These are phyloP conservation scores for Bombycilla garrulus DNA, from an alignment of 2,113 vertebrate genomes.

Conservation along the genomic window DNA sequence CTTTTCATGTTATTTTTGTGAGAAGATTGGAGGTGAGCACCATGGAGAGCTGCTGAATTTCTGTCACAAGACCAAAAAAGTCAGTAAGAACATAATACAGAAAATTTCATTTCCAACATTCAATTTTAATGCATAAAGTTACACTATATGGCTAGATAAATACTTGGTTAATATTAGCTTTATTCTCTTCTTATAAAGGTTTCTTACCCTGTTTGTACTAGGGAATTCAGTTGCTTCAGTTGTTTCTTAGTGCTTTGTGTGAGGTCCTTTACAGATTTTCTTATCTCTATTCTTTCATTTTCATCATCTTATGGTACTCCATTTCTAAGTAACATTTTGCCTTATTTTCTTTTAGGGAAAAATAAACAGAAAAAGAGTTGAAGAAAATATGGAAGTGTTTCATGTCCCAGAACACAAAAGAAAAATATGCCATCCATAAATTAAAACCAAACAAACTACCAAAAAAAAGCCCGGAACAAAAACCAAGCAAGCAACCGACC, in stretches of 20 bases:
- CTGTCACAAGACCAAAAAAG: background rate
- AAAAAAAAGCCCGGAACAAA: background rate
- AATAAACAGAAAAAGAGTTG: background rate
- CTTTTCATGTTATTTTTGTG: background rate
- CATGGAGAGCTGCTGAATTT: background rate
- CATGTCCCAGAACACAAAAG: background rate
- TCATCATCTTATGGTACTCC: background rate
- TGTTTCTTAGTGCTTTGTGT: background rate
- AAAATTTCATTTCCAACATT: background rate
- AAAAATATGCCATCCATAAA: background rate
- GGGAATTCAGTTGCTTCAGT: background rate
- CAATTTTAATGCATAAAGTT: background rate
- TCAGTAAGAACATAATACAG: background rate
- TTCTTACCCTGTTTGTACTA: background rate
- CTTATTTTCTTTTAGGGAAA: background rate
- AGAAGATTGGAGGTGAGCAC: background rate
- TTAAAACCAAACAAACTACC: background rate
- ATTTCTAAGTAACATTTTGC: background rate
- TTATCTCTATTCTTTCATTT: background rate
- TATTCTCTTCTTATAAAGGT: background rate
- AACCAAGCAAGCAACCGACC: background rate
- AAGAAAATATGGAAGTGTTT: background rate
- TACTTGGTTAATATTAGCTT: background rate
- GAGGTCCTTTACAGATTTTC: background rate
- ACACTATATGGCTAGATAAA: background rate